Percentiles rank a stretch among this genome's conserved stretches.
Conservation (phyloP, 1,140 invertebrate genomes). For the Vanessa tameamea region DNA sequence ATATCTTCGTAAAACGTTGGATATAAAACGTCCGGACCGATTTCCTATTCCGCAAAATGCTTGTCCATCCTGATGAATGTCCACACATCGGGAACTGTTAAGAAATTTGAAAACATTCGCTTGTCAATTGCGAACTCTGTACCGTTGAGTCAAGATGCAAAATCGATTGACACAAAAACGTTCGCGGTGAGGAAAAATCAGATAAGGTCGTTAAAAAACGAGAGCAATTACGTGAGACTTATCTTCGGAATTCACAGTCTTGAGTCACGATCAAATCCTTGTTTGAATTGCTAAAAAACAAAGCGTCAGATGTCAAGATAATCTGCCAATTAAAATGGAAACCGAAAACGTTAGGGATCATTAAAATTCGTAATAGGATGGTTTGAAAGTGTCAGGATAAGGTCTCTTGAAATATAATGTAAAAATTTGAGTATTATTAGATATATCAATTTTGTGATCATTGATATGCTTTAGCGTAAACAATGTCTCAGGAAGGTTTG, state of each 20-base stretch:
- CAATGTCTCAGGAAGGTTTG: too few species aligned
- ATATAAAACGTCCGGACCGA: constrained; percentile 71
- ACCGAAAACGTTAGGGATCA: constrained; percentile 42
- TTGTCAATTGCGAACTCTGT: constrained; percentile 24
- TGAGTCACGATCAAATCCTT: constrained; percentile 39
- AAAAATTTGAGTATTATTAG: not conserved
- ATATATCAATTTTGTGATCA: too few species aligned
- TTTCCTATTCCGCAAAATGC: constrained; percentile 72
- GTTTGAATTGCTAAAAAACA: constrained; percentile 50
- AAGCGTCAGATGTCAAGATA: constrained; percentile 58
- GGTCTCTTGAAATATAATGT: not conserved
- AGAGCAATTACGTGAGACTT: constrained; percentile 68
- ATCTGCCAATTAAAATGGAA: constrained; percentile 71
- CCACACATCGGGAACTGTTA: constrained; percentile 56
- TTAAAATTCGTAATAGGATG: constrained; percentile 43
- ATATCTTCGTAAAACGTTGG: constrained; percentile 67
- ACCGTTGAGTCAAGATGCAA: not conserved
- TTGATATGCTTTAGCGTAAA: too few species aligned
- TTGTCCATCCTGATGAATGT: constrained; percentile 73
- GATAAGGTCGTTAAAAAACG: constrained; percentile 74
- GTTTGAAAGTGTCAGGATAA: constrained; percentile 10
- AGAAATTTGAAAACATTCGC: constrained; percentile 16
- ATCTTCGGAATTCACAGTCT: constrained; percentile 47
- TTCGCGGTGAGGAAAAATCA: constrained; percentile 60
- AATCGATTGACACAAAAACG: not conserved